Conservation (phyloP, 2,888 invertebrate genomes). For the Escarpia spicata region DNA sequence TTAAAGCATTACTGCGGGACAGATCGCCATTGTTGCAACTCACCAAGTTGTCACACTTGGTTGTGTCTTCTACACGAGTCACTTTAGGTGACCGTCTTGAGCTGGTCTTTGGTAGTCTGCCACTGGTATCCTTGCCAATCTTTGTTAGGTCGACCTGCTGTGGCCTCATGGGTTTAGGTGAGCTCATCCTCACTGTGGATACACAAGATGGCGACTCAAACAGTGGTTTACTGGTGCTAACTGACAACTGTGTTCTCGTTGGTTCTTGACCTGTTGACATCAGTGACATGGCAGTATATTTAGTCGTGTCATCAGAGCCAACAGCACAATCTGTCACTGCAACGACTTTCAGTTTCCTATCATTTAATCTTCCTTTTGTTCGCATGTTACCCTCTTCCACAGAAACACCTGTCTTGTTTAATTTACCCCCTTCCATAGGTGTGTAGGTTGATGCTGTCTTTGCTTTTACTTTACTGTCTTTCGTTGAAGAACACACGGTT, state of each 20-base stretch:
- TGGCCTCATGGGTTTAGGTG: not conserved
- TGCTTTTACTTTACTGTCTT: not conserved
- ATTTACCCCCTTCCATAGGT: not conserved
- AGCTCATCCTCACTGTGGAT: not conserved
- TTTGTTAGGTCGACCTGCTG: not conserved
- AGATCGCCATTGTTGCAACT: not conserved
- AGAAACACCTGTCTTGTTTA: not conserved
- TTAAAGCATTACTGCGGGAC: not conserved
- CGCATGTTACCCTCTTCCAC: not conserved
- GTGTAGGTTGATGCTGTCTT: too few relatives aligned
- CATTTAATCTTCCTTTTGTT: not conserved
- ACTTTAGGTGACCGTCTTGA: not conserved
- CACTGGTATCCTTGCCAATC: not conserved
- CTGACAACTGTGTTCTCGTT: not conserved
- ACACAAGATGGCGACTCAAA: not conserved
- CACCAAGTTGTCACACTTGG: not conserved
- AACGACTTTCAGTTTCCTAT: not conserved
- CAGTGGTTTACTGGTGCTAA: not conserved
- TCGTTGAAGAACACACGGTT: not conserved
- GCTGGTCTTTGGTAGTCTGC: not conserved
- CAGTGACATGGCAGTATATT: not conserved
- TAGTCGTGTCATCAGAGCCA: not conserved
- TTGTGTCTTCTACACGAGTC: not conserved
- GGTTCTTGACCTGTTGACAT: not conserved
- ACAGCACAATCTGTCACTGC: not conserved